Evolutionary conservation across 2,113 vertebrate species (phyloP).

Genomic region (Actinemys pallida): DNA sequence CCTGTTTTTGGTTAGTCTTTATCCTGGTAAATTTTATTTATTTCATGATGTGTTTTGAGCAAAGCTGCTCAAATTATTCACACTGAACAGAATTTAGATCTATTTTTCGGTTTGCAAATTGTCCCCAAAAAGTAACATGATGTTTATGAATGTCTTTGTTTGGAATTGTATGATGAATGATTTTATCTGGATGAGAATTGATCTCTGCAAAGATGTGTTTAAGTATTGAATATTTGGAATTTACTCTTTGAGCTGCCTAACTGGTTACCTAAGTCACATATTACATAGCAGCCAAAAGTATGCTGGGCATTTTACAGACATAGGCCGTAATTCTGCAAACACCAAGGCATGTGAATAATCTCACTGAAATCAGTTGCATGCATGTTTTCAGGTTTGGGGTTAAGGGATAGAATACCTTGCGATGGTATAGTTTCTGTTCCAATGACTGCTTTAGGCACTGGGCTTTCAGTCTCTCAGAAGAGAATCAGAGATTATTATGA

Average conservation of each 20-base stretch:
- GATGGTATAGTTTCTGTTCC: too few species aligned
- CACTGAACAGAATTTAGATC: neutral
- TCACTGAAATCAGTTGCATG: neutral
- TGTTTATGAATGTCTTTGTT: neutral
- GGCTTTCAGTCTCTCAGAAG: too few species aligned
- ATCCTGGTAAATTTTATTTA: neutral
- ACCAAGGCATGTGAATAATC: neutral
- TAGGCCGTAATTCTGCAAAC: neutral
- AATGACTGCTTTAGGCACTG: too few species aligned
- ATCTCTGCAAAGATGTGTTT: neutral
- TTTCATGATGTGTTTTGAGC: neutral
- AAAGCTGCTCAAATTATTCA: neutral
- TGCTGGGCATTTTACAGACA: fast-evolving
- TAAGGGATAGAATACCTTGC: too few species aligned
- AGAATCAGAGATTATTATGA: too few species aligned
- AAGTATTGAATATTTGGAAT: neutral
- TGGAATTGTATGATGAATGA: neutral
- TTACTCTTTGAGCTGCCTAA: neutral
- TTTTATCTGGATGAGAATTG: neutral
- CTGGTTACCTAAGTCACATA: neutral
- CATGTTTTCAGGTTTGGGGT: neutral
- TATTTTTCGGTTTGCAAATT: neutral
- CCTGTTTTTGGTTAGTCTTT: neutral
- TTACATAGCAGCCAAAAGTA: neutral
- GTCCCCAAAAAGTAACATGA: neutral